Evolutionary conservation across 2,888 invertebrate species (phyloP).

Genomic region (Ichneumoninae sp.): DNA sequence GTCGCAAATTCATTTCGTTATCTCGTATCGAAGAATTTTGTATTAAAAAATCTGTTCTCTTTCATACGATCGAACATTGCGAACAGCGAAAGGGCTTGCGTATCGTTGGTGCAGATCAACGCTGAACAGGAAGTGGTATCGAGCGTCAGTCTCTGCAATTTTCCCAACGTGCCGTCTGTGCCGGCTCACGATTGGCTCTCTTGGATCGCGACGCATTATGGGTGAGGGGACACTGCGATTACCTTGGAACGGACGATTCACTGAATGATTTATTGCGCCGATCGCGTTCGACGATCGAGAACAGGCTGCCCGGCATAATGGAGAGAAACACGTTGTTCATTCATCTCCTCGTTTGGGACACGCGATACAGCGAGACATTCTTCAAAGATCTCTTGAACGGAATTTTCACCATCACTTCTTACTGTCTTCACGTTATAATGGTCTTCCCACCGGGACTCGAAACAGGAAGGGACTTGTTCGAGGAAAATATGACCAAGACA

Average conservation of each 20-base stretch:
- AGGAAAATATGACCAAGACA: constrained; percentile 76
- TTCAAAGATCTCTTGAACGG: constrained; percentile 82
- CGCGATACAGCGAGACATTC: constrained; percentile 82
- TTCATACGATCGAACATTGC: constrained; percentile 71
- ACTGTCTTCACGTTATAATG: constrained; percentile 85
- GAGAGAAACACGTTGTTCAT: constrained; percentile 87
- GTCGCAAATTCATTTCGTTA: neutral
- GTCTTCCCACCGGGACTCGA: constrained; percentile 85
- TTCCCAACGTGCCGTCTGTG: constrained; percentile 87
- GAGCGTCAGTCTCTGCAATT: constrained; percentile 82
- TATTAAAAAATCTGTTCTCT: neutral
- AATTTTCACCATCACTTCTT: constrained; percentile 86
- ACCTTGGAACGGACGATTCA: neutral
- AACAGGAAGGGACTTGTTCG: constrained; percentile 82
- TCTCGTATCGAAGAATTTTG: neutral
- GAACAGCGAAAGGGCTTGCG: constrained; percentile 85
- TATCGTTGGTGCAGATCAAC: constrained; percentile 85
- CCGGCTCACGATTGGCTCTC: constrained; percentile 86
- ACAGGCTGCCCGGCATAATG: constrained; percentile 84
- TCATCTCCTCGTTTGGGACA: constrained; percentile 87
- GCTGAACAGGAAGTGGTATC: constrained; percentile 76
- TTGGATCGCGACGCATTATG: constrained; percentile 87
- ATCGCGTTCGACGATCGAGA: constrained; percentile 33
- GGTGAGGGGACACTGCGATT: constrained; percentile 78
- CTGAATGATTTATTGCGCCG: constrained; percentile 38